Conservation (phyloP, 2,113 vertebrate genomes). For the Halcyon senegalensis region DNA sequence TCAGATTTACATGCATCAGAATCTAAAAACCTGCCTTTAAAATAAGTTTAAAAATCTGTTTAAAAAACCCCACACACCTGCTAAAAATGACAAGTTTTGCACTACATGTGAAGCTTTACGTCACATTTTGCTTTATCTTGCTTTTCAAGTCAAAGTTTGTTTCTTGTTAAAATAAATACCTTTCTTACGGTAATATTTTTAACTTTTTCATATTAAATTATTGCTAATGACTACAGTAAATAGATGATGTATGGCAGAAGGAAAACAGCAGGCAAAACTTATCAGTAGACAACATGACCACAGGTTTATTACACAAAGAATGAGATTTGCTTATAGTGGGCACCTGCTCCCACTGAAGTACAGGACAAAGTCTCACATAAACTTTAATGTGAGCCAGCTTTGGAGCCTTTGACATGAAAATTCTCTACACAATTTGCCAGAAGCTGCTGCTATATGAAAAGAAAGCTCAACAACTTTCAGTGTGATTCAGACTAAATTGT, state of each 20-base stretch:
- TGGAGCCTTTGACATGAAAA: neutral
- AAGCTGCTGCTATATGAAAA: constrained; percentile 35
- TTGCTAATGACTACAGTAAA: constrained; percentile 46
- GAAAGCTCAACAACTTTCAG: constrained; percentile 54
- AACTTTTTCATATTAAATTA: constrained; percentile 56
- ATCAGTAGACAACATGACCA: constrained; percentile 43
- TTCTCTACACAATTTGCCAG: constrained; percentile 35
- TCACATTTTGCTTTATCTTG: constrained; percentile 54
- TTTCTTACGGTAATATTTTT: constrained; percentile 33
- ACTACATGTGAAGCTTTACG: constrained; percentile 58
- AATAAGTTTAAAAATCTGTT: constrained; percentile 49
- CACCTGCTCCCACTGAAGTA: constrained; percentile 18
- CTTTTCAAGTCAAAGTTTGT: constrained; percentile 61
- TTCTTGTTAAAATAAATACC: constrained; percentile 63
- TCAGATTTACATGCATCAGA: constrained; percentile 74
- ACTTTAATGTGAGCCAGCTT: neutral
- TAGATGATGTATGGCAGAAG: constrained; percentile 72
- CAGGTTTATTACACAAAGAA: constrained; percentile 52
- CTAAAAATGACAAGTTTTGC: constrained; percentile 48
- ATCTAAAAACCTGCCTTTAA: constrained; percentile 61
- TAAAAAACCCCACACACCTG: neutral
- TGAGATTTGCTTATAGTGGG: constrained; percentile 50
- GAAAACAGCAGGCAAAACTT: constrained; percentile 72
- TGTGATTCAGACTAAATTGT: constrained; percentile 51
- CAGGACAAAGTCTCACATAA: neutral